Conservation (phyloP, 2,888 invertebrate genomes). For the Gymnoscelis rufifasciata region DNA sequence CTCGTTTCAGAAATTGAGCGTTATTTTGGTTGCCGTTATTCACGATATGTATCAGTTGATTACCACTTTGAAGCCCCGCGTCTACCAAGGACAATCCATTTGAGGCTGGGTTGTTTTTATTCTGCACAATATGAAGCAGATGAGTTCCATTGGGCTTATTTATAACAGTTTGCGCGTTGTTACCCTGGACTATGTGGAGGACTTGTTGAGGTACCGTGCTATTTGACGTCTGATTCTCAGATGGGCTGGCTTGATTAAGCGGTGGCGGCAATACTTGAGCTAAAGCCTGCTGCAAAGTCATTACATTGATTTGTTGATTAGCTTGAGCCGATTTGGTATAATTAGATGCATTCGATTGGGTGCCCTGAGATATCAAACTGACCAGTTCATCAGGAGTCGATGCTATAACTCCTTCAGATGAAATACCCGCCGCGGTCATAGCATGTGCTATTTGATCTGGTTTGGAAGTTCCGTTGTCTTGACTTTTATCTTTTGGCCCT, state of each 20-base stretch:
- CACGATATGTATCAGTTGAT: slow-evolving; percentile 72
- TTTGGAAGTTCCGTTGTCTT: slow-evolving; percentile 32
- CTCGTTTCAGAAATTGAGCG: slow-evolving; percentile 66
- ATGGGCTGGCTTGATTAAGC: slow-evolving; percentile 52
- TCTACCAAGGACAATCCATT: slow-evolving; percentile 66
- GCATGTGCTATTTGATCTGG: slow-evolving; percentile 68
- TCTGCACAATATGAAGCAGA: slow-evolving; percentile 71
- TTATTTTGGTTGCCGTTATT: slow-evolving; percentile 66
- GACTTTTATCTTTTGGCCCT: slow-evolving; percentile 6
- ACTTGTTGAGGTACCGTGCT: slow-evolving; percentile 51
- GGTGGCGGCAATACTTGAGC: slow-evolving; percentile 71
- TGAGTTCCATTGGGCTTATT: slow-evolving; percentile 59
- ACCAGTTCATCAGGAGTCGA: slow-evolving; percentile 62
- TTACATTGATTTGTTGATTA: slow-evolving; percentile 51
- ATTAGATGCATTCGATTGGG: slow-evolving; percentile 47
- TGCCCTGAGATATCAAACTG: slow-evolving; percentile 75
- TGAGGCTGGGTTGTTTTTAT: slow-evolving; percentile 43
- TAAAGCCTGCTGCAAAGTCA: slow-evolving; percentile 70
- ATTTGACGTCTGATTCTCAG: slow-evolving; percentile 47
- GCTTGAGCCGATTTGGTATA: slow-evolving; percentile 50
- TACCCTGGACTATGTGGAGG: slow-evolving; percentile 72
- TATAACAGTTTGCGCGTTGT: slow-evolving; percentile 63
- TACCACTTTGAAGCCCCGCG: slow-evolving; percentile 61
- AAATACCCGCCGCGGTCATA: slow-evolving; percentile 69
- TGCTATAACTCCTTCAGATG: slow-evolving; percentile 44